A percentile compares a stretch with the other conserved stretches of the same genome.
Evolutionary conservation across 1,140 invertebrate species (phyloP).

Genomic region (Ceratitis capitata): DNA sequence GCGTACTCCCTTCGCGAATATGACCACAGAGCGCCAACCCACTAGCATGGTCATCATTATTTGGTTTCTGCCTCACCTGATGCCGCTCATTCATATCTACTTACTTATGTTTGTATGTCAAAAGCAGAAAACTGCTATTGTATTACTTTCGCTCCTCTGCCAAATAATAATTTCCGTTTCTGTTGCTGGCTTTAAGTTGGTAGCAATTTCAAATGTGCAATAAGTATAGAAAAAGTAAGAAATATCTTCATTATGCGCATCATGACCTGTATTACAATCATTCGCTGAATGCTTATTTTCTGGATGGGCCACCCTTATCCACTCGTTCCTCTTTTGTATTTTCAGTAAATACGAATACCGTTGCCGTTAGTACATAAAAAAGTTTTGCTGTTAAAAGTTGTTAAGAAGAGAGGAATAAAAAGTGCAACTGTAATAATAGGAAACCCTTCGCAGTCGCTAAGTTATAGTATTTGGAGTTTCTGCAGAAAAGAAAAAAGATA

Average conservation of each 20-base stretch:
- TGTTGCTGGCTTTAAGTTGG: not conserved
- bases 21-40: not conserved
- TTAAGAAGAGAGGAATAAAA: not conserved
- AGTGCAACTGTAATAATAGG: not conserved
- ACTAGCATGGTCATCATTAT: too few species aligned
- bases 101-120: not conserved
- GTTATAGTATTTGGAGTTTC: not conserved
- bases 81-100: not conserved
- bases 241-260: not conserved
- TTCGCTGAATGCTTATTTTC: not conserved
- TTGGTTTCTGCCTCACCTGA: not conserved
- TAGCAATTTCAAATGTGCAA: not conserved
- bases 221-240: not conserved
- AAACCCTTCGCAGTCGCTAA: not conserved
- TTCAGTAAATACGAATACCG: not conserved
- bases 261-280: not conserved
- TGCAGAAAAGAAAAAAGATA: not conserved
- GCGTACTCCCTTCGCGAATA: not conserved
- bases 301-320: not conserved
- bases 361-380: not conserved
- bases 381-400: slow-evolving; percentile 17
- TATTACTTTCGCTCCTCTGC: not conserved
- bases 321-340: not conserved
- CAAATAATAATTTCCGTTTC: not conserved
- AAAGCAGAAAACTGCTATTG: not conserved